Evolutionary conservation across 2,113 vertebrate genomes (phyloP).

Genomic region (Zonotrichia leucophrys): DNA sequence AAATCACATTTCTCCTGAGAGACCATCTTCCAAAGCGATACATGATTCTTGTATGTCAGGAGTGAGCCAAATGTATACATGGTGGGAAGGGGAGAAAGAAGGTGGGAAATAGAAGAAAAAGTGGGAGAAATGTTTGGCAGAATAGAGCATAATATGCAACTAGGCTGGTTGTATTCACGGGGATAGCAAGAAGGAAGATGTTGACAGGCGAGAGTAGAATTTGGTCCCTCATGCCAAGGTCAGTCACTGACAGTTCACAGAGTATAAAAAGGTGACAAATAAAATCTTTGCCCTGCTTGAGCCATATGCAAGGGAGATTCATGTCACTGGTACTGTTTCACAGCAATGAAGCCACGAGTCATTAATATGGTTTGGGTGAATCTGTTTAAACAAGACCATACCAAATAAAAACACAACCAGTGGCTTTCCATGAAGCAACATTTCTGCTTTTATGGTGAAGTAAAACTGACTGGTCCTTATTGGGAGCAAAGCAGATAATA

Average conservation of each 20-base stretch:
- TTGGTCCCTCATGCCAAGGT: neutral
- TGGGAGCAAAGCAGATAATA: neutral
- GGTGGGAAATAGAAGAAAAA: neutral
- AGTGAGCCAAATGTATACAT: neutral
- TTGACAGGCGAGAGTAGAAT: neutral
- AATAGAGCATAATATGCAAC: neutral
- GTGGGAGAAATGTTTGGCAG: neutral
- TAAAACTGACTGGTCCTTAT: neutral
- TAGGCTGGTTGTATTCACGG: neutral
- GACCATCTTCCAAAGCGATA: neutral
- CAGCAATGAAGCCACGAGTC: neutral
- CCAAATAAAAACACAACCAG: neutral
- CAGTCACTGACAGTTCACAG: neutral
- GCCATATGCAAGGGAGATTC: neutral
- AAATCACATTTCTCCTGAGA: conserved; percentile 57
- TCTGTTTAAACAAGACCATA: neutral
- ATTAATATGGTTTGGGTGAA: neutral
- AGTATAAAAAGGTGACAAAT: neutral
- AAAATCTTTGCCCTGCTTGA: neutral
- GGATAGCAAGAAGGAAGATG: neutral
- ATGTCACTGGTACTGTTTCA: neutral
- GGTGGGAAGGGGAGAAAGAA: neutral
- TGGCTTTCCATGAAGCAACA: neutral
- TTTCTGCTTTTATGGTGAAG: neutral
- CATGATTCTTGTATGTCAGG: conserved; percentile 39